Evolutionary conservation across 2,113 vertebrate genomes (phyloP).

Genomic region (Aleadryas rufinucha): DNA sequence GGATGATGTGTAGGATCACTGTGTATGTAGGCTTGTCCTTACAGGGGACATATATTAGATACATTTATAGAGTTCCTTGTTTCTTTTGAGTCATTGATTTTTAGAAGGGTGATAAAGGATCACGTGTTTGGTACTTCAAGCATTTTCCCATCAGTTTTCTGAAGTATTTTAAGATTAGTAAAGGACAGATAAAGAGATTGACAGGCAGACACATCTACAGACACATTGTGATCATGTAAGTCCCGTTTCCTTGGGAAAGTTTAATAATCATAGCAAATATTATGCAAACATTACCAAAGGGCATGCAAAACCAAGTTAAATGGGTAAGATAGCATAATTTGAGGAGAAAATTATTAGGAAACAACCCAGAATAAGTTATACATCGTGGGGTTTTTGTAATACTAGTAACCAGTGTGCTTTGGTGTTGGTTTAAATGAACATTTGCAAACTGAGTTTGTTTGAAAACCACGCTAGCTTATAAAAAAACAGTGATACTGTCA

Average conservation of each 20-base stretch:
- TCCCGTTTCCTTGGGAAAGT: neutral
- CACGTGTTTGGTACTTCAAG: neutral
- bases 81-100: neutral
- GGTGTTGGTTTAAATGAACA: neutral
- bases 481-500: neutral
- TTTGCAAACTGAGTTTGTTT: neutral
- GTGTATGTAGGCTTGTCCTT: neutral
- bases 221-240: neutral
- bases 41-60: neutral
- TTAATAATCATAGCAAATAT: neutral
- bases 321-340: neutral
- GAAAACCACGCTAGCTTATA: neutral
- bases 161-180: neutral
- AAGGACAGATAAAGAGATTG: neutral
- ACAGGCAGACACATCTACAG: neutral
- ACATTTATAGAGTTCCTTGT: neutral
- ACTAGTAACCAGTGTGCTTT: neutral
- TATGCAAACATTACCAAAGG: neutral
- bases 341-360: neutral
- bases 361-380: neutral
- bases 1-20: neutral
- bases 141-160: neutral
- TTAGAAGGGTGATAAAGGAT: neutral
- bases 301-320: slow-evolving; percentile 9
- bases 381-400: neutral